Conservation (phyloP, 2,113 vertebrate species). For the Orcinus orca region DNA sequence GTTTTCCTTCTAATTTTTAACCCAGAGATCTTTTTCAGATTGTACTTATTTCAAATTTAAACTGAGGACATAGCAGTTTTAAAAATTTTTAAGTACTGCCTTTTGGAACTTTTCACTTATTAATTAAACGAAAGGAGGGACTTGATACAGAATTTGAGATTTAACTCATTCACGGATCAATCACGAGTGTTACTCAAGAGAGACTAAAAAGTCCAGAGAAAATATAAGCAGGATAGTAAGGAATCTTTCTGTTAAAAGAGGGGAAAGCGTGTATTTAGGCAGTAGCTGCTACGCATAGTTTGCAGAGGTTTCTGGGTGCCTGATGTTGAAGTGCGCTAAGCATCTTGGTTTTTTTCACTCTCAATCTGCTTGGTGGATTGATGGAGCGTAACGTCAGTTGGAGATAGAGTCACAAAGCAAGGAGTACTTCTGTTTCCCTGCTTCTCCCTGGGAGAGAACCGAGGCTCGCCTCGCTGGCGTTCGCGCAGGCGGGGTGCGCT, state of each 20-base stretch:
- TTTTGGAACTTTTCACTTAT: background rate
- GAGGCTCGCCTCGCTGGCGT: no score
- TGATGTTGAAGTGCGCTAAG: background rate
- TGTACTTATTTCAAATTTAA: background rate
- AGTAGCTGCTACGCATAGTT: background rate
- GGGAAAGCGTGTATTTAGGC: background rate
- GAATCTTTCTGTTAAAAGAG: background rate
- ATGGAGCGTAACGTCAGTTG: rapidly evolving
- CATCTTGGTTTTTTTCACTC: background rate
- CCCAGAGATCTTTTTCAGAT: background rate
- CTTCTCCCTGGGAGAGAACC: background rate
- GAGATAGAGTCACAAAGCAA: background rate
- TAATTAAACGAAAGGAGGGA: background rate
- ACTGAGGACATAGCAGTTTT: background rate
- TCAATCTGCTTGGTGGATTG: background rate
- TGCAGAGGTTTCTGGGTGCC: background rate
- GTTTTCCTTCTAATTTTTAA: background rate
- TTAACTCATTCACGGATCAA: background rate
- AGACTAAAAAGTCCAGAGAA: background rate
- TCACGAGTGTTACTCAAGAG: background rate
- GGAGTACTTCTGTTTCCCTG: background rate
- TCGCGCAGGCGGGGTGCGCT: rapidly evolving
- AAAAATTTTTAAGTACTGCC: background rate
- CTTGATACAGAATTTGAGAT: background rate
- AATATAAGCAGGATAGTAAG: background rate